Conservation (phyloP, 2,113 vertebrate species). For the Zosterops hypoxanthus region DNA sequence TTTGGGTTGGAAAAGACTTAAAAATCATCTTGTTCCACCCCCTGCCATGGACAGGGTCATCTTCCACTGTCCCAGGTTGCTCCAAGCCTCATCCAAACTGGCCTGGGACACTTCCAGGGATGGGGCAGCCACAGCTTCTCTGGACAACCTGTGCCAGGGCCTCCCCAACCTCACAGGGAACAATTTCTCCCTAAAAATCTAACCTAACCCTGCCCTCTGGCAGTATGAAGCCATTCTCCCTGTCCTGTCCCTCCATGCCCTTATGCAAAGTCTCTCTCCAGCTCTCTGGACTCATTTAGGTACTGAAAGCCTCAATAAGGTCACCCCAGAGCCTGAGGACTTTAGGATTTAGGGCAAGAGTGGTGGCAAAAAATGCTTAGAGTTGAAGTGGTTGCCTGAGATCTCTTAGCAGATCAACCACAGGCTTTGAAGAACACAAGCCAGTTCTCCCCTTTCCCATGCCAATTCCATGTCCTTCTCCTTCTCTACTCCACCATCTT, state of each 20-base stretch:
- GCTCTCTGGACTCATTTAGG: neutral
- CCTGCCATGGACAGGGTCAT: neutral
- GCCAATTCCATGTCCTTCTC: neutral
- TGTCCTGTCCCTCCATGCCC: neutral
- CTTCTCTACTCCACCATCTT: neutral
- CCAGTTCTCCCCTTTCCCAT: neutral
- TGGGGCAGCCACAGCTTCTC: neutral
- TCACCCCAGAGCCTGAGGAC: neutral
- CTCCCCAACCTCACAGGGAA: fast-evolving
- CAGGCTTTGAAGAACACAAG: neutral
- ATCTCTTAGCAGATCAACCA: neutral
- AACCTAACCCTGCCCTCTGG: neutral
- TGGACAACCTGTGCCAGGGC: neutral
- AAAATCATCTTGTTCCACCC: neutral
- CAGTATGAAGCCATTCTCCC: neutral
- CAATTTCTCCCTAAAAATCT: neutral
- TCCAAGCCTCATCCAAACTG: fast-evolving
- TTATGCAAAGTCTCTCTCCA: neutral
- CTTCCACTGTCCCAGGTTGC: neutral
- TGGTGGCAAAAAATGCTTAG: neutral
- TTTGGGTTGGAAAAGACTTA: neutral
- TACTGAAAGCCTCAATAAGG: neutral
- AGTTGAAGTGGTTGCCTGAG: neutral
- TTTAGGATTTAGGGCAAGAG: neutral
- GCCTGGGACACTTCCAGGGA: neutral